A percentile compares a stretch with the other conserved stretches of the same genome.
phyloP scores from a whole-genome alignment of 2,888 invertebrate genomes.

The Sisyra terminalis region DNA sequence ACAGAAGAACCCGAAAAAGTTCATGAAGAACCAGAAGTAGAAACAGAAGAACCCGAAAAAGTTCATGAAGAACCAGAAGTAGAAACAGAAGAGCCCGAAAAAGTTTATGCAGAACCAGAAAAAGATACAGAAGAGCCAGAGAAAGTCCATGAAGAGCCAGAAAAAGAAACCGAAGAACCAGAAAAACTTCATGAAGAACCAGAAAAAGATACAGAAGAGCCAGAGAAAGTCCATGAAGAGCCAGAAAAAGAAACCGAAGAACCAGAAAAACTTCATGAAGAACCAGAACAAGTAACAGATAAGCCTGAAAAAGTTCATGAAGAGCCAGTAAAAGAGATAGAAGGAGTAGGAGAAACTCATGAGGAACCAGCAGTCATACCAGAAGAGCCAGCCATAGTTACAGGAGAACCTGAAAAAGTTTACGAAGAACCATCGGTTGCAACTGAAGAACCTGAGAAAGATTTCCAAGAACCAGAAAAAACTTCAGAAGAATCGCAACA shows the following conservation, averaged over 20 bases:
- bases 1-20: constrained; percentile 1
- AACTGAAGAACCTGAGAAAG: neutral
- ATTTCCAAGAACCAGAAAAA: neutral
- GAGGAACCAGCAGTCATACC: constrained; percentile 2
- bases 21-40: neutral
- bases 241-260: constrained; percentile 5
- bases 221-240: neutral
- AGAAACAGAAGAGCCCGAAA: constrained; percentile 9
- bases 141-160: neutral
- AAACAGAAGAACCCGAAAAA: constrained; percentile 9
- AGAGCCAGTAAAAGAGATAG: constrained; percentile 6
- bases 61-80: constrained; percentile 9
- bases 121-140: neutral
- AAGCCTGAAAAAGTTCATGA: constrained; percentile 8
- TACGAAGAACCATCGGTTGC: neutral
- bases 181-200: constrained; percentile 8
- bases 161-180: neutral
- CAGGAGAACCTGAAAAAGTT: constrained; percentile 4
- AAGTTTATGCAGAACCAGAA: constrained; percentile 9
- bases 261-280: constrained; percentile 6
- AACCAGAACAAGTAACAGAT: constrained; percentile 7
- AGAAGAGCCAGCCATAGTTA: neutral
- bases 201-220: constrained; percentile 6
- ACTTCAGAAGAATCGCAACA: neutral
- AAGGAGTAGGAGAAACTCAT: neutral